phyloP scores from a whole-genome alignment of 2,113 vertebrate species.

The Laticauda laticaudata region DNA sequence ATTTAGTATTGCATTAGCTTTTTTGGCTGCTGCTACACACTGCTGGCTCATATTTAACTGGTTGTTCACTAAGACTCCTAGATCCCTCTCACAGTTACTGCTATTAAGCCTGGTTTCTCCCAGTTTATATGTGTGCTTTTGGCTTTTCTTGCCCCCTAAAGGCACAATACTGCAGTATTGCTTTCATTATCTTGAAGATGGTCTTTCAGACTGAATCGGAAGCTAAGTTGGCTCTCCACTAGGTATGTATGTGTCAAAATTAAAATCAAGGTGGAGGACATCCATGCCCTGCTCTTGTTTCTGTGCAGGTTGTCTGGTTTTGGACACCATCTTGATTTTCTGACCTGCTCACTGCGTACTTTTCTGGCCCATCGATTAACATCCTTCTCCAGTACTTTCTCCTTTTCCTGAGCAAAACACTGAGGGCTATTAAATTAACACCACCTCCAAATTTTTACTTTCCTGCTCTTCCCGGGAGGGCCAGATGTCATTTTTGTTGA shows the following conservation, averaged over 20 bases:
- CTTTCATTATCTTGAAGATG: neutral
- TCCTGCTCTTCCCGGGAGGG: neutral
- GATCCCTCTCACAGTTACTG: too few relatives aligned
- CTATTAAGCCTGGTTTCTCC: too few relatives aligned
- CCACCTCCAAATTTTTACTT: neutral
- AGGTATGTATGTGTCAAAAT: neutral
- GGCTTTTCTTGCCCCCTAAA: too few relatives aligned
- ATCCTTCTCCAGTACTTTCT: neutral
- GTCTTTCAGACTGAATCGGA: neutral
- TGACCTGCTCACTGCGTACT: neutral
- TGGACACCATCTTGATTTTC: neutral
- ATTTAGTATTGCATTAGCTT: too few relatives aligned
- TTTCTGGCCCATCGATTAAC: neutral
- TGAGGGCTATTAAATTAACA: neutral
- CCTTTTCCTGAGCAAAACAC: too few relatives aligned
- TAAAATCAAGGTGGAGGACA: neutral
- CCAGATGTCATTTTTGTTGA: neutral
- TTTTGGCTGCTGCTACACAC: too few relatives aligned
- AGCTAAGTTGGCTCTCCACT: neutral
- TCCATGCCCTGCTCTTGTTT: neutral
- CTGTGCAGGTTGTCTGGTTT: neutral
- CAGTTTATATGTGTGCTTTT: too few relatives aligned
- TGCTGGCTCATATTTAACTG: too few relatives aligned
- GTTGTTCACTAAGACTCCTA: too few relatives aligned
- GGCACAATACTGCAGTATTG: neutral